phyloP scores from a whole-genome alignment of 2,888 invertebrate genomes.

The Dastarcus helophoroides region DNA sequence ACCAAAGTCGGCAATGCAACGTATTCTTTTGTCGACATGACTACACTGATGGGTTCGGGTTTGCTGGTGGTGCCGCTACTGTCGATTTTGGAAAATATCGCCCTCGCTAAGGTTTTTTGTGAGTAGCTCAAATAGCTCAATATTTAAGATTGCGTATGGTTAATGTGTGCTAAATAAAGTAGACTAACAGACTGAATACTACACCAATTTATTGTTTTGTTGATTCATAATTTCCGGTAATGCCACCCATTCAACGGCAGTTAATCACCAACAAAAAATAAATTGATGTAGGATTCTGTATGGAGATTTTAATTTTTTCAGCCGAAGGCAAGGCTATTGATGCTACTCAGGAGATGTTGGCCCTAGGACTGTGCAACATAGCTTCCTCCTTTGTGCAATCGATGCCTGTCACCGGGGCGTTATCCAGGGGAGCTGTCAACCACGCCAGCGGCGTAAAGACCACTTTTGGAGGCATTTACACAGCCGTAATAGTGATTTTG shows the following conservation, averaged over 20 bases:
- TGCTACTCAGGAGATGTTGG: slow-evolving; percentile 61
- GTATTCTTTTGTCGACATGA: slow-evolving; percentile 44
- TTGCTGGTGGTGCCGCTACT: slow-evolving; percentile 55
- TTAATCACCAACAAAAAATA: too few relatives aligned
- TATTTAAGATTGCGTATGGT: too few relatives aligned
- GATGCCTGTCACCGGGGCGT: slow-evolving; percentile 53
- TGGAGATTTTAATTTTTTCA: slow-evolving; percentile 23
- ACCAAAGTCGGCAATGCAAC: slow-evolving; percentile 46
- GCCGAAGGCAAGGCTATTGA: slow-evolving; percentile 50
- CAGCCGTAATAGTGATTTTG: slow-evolving; percentile 43
- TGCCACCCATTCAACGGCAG: too few relatives aligned
- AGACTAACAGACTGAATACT: too few relatives aligned
- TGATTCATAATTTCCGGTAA: too few relatives aligned
- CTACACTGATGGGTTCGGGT: slow-evolving; percentile 50
- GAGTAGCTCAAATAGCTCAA: slow-evolving; percentile 15
- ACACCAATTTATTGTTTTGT: too few relatives aligned
- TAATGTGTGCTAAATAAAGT: too few relatives aligned
- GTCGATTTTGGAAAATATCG: slow-evolving; percentile 57
- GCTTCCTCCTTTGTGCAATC: slow-evolving; percentile 55
- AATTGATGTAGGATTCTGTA: too few relatives aligned
- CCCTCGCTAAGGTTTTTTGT: slow-evolving; percentile 58
- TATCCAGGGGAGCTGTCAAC: slow-evolving; percentile 57
- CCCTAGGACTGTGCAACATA: slow-evolving; percentile 53
- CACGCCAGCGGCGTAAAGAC: slow-evolving; percentile 59
- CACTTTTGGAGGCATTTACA: slow-evolving; percentile 53